phyloP scores from a whole-genome alignment of 2,797 vertebrate genomes.

The Eulemur rubriventer region DNA sequence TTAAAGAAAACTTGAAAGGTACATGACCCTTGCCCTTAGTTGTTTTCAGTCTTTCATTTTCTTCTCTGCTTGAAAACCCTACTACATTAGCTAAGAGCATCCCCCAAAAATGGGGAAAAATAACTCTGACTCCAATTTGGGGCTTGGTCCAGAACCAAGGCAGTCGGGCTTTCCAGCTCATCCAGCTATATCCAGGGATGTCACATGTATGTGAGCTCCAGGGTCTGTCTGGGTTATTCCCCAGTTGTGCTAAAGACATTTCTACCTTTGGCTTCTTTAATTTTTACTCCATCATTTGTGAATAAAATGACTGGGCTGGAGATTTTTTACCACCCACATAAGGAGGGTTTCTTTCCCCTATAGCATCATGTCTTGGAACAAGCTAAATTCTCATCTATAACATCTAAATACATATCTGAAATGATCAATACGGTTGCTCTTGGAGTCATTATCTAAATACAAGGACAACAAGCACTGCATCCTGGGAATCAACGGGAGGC shows the following conservation, averaged over 20 bases:
- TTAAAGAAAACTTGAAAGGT: not conserved
- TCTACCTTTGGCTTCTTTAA: not conserved
- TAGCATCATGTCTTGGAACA: not conserved
- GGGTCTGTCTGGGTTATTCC: not conserved
- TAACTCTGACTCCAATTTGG: not conserved
- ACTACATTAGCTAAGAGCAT: not conserved
- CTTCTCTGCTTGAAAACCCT: not conserved
- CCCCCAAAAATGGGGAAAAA: not conserved
- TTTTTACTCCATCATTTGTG: not conserved
- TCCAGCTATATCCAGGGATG: not conserved
- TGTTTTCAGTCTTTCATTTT: not conserved
- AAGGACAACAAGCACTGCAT: not conserved
- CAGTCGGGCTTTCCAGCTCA: not conserved
- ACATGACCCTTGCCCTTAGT: too few relatives aligned
- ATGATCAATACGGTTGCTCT: not conserved
- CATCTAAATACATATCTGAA: not conserved
- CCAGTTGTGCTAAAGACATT: not conserved
- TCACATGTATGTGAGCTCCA: not conserved
- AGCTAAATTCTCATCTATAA: not conserved
- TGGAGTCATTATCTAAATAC: not conserved
- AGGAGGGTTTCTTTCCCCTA: not conserved
- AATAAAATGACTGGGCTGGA: not conserved
- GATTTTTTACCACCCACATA: not conserved
- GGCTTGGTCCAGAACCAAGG: not conserved
- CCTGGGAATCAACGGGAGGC: rapidly evolving